Evolutionary conservation across 35 echinoderm and acorn worm genomes (phyloP).

Genomic region (Diadema setosum): DNA sequence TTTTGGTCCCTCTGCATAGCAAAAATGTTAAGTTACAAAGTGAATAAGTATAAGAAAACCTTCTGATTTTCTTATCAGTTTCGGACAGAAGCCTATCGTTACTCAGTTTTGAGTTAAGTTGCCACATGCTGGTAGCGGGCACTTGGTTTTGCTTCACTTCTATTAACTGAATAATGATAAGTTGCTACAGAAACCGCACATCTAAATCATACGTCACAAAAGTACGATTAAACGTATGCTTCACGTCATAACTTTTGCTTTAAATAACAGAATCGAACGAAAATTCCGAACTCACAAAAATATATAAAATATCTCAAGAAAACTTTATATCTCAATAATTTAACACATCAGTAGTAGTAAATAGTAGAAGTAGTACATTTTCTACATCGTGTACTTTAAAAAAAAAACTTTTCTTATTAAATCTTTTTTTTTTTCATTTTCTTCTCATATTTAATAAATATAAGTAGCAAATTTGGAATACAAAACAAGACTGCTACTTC

Average conservation of each 20-base stretch:
- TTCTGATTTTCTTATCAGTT: background rate
- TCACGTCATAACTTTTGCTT: conserved; percentile 26
- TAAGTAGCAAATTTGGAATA: conserved; percentile 64
- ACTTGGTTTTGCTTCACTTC: no score
- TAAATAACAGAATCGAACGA: conserved; percentile 65
- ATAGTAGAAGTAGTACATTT: conserved; percentile 1
- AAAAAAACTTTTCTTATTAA: conserved; percentile 30
- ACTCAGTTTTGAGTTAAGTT: background rate
- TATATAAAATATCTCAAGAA: conserved; percentile 99
- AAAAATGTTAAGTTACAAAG: conserved; percentile 40
- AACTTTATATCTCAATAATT: conserved; percentile 74
- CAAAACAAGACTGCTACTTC: conserved; percentile 32
- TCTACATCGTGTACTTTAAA: conserved; percentile 22
- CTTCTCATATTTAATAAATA: conserved; percentile 63
- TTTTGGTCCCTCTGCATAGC: conserved; percentile 98
- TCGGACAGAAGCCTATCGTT: background rate
- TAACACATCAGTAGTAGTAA: conserved; percentile 50
- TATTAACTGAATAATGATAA: background rate
- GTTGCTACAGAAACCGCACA: background rate
- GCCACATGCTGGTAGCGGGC: background rate
- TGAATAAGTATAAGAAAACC: conserved; percentile 6
- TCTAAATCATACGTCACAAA: conserved; percentile 4
- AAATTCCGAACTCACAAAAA: conserved; percentile 94
- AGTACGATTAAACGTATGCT: conserved; percentile 22
- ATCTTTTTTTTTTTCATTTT: conserved; percentile 14